These are phyloP conservation scores for Campylomormyrus numenius DNA, from an alignment of 2,113 vertebrate genomes.

Conservation along the genomic window DNA sequence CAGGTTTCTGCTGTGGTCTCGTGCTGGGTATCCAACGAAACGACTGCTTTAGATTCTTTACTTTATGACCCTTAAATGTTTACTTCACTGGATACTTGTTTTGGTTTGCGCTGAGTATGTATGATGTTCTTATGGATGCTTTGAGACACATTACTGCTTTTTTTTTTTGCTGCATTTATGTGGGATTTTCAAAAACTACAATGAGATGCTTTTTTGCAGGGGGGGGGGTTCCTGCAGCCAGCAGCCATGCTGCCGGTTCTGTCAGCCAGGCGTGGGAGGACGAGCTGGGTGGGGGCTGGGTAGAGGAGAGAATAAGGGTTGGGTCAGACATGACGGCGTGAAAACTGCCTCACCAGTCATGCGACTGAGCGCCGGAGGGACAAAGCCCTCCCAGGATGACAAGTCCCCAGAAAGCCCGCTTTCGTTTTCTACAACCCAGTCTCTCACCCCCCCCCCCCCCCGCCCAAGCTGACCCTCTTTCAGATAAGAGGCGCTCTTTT, in stretches of 20 bases:
- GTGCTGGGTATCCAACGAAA: background rate
- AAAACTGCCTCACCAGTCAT: conserved; percentile 34
- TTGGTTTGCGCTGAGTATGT: background rate
- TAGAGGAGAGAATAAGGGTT: background rate
- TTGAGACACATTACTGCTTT: conserved; percentile 22
- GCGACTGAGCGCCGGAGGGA: conserved; percentile 40
- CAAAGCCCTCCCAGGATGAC: conserved; percentile 37
- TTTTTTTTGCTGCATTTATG: conserved; percentile 8
- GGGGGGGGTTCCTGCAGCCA: background rate
- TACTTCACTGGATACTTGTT: background rate
- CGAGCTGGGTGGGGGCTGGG: background rate
- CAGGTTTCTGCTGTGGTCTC: background rate
- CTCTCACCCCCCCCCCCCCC: no score
- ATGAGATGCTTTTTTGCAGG: background rate
- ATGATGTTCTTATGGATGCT: conserved; percentile 19
- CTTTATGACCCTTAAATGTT: conserved; percentile 7
- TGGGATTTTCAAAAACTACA: conserved; percentile 3
- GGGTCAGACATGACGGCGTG: background rate
- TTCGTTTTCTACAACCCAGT: background rate
- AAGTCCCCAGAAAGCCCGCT: conserved; percentile 16
- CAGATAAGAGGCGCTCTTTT: background rate
- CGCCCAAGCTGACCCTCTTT: background rate
- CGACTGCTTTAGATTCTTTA: background rate
- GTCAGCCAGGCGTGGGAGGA: background rate
- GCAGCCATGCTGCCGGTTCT: background rate